Base-by-base conservation (phyloP, 1,140 invertebrate species). In the Philotrypesis tridentata region DNA sequence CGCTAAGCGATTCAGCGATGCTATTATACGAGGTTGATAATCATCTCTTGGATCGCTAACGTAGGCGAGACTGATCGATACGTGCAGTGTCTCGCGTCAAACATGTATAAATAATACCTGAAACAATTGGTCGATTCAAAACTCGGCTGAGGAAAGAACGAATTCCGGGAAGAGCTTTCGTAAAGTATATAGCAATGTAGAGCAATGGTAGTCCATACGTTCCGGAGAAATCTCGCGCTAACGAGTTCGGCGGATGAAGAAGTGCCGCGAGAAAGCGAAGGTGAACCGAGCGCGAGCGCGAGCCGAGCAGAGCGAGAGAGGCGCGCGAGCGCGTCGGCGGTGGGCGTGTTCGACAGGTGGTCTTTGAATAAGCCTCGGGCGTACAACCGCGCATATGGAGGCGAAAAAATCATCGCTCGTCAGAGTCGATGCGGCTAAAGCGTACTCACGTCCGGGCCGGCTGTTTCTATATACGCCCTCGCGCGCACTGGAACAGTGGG, bases 161-260 rank as follows among this genome's bases (percentile, higher is more conserved):
- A n/a, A n/a, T n/a, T n/a, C n/a, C n/a, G n/a, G n/a, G n/a, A n/a
- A n/a, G n/a, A n/a, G n/a, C n/a, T n/a, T n/a, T n/a, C n/a, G n/a
- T n/a, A n/a, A n/a, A n/a, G n/a, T n/a, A n/a, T n/a, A n/a, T n/a
- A n/a, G n/a, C n/a, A n/a, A n/a, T n/a, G n/a, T n/a, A n/a, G n/a
- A n/a, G n/a, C n/a, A n/a, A n/a, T n/a, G n/a, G n/a, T n/a, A n/a
- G n/a, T 14, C 40, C 12, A 43, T 21, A n/a, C 12, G 72, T 21
- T 40, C 37, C 60, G n/a, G n/a, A 89, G 86, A 90, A 89, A 89
- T 89, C 85, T 86, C 68, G 33, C 67, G 70, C 70, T 88, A 89
- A 89, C 88, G 83, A 89, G 86, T 85, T 43, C 77, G 55, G 33
- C 83, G 85, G 83, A 86, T 79, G 85, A 85, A 84, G 82, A 23